Conservation (phyloP, 2,888 invertebrate species). For the Andrena hattorfiana region DNA sequence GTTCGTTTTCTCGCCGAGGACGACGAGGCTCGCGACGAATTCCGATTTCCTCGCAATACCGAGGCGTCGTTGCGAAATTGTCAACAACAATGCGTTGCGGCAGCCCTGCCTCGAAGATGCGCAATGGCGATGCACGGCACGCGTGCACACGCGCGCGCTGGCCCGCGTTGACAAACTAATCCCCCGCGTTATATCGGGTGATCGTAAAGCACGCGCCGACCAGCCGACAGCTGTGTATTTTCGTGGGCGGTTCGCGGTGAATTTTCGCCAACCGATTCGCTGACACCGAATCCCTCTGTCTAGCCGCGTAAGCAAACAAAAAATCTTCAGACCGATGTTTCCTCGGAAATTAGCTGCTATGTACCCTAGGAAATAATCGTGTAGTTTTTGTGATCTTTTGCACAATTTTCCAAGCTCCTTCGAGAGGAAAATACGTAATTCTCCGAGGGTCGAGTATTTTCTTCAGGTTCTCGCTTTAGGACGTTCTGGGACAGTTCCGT, state of each 20-base stretch:
- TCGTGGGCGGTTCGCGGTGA: conserved; percentile 79
- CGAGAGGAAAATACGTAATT: no score
- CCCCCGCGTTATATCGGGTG: conserved; percentile 77
- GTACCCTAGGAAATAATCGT: not conserved
- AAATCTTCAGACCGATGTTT: not conserved
- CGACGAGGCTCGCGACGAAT: not conserved
- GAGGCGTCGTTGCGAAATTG: conserved; percentile 37
- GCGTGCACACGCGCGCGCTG: conserved; percentile 62
- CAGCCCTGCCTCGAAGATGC: conserved; percentile 33
- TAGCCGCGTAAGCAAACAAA: not conserved
- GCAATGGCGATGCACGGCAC: conserved; percentile 42
- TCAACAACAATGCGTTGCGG: conserved; percentile 28
- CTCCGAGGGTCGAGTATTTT: no score
- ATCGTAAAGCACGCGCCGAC: conserved; percentile 80
- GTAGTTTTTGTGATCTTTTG: not conserved
- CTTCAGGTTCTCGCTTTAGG: no score
- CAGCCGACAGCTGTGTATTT: conserved; percentile 75
- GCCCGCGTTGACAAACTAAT: conserved; percentile 83
- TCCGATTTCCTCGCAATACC: not conserved
- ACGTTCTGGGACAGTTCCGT: no score
- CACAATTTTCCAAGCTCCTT: not conserved
- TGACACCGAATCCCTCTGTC: conserved; percentile 3
- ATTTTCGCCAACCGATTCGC: conserved; percentile 69
- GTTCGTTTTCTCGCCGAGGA: not conserved
- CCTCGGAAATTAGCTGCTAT: not conserved